Base-by-base conservation (phyloP, 2,888 invertebrate species). In the Cheilosia vulpina region DNA sequence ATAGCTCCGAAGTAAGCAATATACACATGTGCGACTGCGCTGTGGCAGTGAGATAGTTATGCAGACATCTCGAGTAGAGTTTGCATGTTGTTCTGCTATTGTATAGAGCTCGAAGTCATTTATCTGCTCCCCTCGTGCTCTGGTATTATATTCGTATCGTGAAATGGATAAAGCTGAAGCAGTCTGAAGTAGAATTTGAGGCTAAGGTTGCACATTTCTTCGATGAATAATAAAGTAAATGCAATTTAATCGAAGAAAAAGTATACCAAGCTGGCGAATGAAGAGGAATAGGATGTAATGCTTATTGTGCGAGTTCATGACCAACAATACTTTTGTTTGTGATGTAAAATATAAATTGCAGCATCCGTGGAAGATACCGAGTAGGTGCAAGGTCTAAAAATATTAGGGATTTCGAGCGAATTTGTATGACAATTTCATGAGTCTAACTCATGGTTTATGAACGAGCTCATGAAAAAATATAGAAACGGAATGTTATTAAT, bases 31-130 rank as follows among this genome's bases (percentile, higher is more conserved):
- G 38, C 78, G 55, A 55, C 65, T 52, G 13, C 21, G n/a, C 52
- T 66, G 41, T 52, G 66, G 52, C 63, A 34, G 21, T 15, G 17
- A 65, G 17, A 60, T 75, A 60, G 71, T 55, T 50, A 60, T 60
- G 75, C 47, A 75, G 68, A 84, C 57, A 45, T 41, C 17, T 11
- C 34, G 38, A 27, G 73, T 24, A 47, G 41, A 31, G 75, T 76
- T 79, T 71, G 84, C 84, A 79, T 84, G 79, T 57, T 69, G 21
- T 58, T 47, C 62, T 53, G 69, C 45, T 60, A 41, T 34, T 79
- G 63, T 21, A 9, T 31, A 52, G 52, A 13, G 50, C 7, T 47
- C 1, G 60, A 73, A 27, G 53, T 75, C 60, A 69, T 79, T 76
- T 82, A 71, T 77, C 62, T 66, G 72, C 69, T 50, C 55, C 31